These are phyloP conservation scores for Psylliodes chrysocephalus DNA, from an alignment of 2,888 invertebrate genomes.

Conservation along the genomic window DNA sequence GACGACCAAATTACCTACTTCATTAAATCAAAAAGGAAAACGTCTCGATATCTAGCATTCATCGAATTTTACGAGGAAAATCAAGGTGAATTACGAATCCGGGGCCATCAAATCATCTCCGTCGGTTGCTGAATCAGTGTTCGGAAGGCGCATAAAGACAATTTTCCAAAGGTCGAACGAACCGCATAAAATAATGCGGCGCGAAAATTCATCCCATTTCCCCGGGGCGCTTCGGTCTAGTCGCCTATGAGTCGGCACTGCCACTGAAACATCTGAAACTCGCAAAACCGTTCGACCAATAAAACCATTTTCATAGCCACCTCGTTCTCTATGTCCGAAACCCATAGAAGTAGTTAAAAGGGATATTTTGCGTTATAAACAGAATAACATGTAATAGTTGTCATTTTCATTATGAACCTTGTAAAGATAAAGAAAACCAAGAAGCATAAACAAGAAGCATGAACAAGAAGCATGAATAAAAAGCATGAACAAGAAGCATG, in stretches of 20 bases:
- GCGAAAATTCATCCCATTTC: constrained; percentile 31
- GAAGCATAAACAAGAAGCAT: too few species aligned
- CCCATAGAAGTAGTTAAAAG: constrained; percentile 25
- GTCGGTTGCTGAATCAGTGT: constrained; percentile 44
- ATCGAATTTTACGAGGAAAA: constrained; percentile 37
- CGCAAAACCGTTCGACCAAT: constrained; percentile 50
- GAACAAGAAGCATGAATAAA: too few species aligned
- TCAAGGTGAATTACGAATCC: constrained; percentile 39
- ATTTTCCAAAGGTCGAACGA: constrained; percentile 33
- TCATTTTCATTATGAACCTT: too few species aligned
- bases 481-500: too few species aligned
- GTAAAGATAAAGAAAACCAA: too few species aligned
- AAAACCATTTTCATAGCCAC: constrained; percentile 54
- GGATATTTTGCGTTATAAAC: background rate
- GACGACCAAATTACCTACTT: constrained; percentile 32
- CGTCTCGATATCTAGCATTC: constrained; percentile 27
- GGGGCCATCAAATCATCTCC: constrained; percentile 37
- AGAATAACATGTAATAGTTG: too few species aligned
- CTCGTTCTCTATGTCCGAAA: constrained; percentile 47
- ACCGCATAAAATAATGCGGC: constrained; percentile 44
- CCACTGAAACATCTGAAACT: constrained; percentile 29
- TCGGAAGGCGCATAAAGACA: constrained; percentile 34
- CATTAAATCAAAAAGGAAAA: constrained; percentile 30
- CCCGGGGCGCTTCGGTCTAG: constrained; percentile 42
- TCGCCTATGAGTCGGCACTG: constrained; percentile 50